These are phyloP conservation scores for Fragum sueziense DNA, from an alignment of 2,888 invertebrate species.

Conservation along the genomic window DNA sequence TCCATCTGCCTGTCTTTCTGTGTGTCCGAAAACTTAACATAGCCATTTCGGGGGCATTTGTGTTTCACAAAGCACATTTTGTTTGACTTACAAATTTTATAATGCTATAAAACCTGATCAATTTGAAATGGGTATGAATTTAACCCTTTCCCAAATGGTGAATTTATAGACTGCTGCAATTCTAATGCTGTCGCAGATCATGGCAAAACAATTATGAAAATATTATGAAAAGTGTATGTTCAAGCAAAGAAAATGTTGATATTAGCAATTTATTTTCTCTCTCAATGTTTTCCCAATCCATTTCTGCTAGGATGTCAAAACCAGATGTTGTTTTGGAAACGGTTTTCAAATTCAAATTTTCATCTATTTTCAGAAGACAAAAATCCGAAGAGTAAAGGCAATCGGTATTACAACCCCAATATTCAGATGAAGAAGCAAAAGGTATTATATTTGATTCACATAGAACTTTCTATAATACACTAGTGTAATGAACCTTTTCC, in stretches of 20 bases:
- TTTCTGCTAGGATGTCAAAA: too few relatives aligned
- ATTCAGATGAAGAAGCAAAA: slow-evolving; percentile 37
- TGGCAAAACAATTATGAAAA: too few relatives aligned
- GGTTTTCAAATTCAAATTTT: neutral
- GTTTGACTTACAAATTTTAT: too few relatives aligned
- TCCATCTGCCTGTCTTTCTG: too few relatives aligned
- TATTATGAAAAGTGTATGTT: neutral
- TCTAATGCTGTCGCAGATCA: neutral
- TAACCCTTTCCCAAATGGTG: neutral
- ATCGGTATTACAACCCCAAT: slow-evolving; percentile 46
- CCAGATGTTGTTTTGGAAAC: too few relatives aligned
- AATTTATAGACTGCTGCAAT: neutral
- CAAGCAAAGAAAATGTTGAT: neutral
- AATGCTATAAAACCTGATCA: too few relatives aligned
- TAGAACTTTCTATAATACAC: neutral
- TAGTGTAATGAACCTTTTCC: neutral
- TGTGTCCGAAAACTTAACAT: too few relatives aligned
- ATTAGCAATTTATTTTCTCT: too few relatives aligned
- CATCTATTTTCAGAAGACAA: slow-evolving; percentile 21
- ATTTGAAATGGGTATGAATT: neutral
- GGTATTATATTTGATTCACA: neutral
- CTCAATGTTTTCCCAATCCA: too few relatives aligned
- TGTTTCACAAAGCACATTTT: too few relatives aligned
- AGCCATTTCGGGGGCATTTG: too few relatives aligned
- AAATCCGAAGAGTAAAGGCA: slow-evolving; percentile 21